Evolutionary conservation across 2,888 invertebrate genomes (phyloP), one percentile per base, ranked within the genome.

Genomic region (Sarcophaga rosellei): DNA sequence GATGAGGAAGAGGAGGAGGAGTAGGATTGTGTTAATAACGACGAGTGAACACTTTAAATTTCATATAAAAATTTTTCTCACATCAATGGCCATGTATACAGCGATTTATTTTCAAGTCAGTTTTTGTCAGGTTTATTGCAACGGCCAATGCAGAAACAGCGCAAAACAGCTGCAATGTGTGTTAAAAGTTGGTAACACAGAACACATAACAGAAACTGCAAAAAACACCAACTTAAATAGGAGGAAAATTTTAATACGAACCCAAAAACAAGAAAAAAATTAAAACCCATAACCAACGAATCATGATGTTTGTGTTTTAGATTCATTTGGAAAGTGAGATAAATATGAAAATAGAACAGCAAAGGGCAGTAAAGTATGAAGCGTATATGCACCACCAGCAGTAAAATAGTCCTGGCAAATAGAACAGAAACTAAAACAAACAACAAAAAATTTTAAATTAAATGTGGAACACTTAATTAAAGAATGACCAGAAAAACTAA

Each of bases 81-180:
- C 84, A 86, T 84, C 86, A 86, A 84, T 86, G 77, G 69, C 83
- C 86, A 77, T 82, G 86, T 79, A 80, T 82, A 80, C 65, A 80
- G 77, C 77, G 83, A 86, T 84, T 81, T 84, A 83, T 81, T 84
- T 81, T 74, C 72, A 81, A 80, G 80, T 80, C 80, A 73, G 86
- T 77, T 86, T 83, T 83, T 75, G 81, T 74, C 81, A 81, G 86
- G 74, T 84, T 83, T 86, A 76, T 83, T 79, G 72, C 62, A 62
- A n/a, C 61, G 20, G 20, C 20, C 35, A 45, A n/a, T 15, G 35
- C 53, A 17, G 53, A 35, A 35, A 35, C 35, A 10, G 35, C 10
- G 35, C n/a, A 35, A 35, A 35, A 35, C 35, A 65, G 63, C 15
- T 65, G 65, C 45, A 20, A 20, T n/a, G 35, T 17, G 3, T 66